A percentile compares a stretch with the other conserved stretches of the same genome.
These are phyloP conservation scores for Balanococcus diminutus DNA, from an alignment of 2,888 invertebrate genomes.

Conservation along the genomic window DNA sequence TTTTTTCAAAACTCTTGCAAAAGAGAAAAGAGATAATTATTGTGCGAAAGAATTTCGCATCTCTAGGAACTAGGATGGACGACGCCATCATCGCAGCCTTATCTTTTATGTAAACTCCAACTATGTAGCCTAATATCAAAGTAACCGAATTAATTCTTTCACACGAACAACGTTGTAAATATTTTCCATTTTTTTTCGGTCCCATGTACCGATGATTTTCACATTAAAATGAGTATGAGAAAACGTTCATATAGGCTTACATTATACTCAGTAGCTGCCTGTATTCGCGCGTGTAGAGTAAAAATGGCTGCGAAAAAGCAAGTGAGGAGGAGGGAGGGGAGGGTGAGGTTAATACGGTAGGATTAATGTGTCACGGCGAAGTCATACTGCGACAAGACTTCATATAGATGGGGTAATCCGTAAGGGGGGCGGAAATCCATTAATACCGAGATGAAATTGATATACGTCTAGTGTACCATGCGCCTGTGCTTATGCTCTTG, in stretches of 20 bases:
- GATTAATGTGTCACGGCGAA: slow-evolving; percentile 23
- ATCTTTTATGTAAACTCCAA: no score
- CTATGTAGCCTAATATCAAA: no score
- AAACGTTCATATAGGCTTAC: not conserved
- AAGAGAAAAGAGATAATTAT: no score
- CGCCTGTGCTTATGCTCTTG: not conserved
- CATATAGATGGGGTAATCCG: not conserved
- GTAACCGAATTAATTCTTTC: no score
- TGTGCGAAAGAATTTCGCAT: no score
- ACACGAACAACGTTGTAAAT: no score
- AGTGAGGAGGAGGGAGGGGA: not conserved
- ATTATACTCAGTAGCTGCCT: no score
- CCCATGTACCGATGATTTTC: not conserved
- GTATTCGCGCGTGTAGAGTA: no score
- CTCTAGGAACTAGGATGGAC: no score
- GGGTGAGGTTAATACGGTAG: not conserved
- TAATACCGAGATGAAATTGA: slow-evolving; percentile 25
- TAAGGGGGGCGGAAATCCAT: slow-evolving; percentile 3
- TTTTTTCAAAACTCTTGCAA: no score
- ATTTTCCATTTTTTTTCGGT: not conserved
- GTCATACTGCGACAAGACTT: slow-evolving; percentile 4
- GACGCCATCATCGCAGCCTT: no score
- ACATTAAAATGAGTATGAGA: not conserved
- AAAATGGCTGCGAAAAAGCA: not conserved
- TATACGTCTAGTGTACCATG: not conserved